Evolutionary conservation across 2,888 invertebrate species (phyloP).

Genomic region (Teleogryllus oceanicus): DNA sequence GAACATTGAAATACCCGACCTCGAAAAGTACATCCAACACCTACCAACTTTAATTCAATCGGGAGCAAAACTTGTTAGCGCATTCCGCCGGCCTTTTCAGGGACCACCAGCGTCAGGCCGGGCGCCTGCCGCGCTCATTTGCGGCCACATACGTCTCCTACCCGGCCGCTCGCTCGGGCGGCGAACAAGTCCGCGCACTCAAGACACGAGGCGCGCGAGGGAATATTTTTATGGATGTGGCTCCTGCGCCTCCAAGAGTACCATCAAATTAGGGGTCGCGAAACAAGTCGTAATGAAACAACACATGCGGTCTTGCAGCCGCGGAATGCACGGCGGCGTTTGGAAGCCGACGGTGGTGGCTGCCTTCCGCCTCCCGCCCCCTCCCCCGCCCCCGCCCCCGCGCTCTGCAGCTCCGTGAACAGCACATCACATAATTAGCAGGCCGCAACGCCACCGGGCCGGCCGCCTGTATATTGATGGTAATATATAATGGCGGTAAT

Average conservation of each 20-base stretch:
- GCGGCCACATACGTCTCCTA: background rate
- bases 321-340: background rate
- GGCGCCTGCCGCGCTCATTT: background rate
- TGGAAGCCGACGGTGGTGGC: background rate
- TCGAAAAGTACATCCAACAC: no score
- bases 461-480: constrained; percentile 23
- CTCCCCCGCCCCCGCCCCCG: background rate
- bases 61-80: no score
- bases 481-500: constrained; percentile 26
- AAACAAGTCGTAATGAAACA: background rate
- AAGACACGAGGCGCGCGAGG: background rate
- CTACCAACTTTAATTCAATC: no score
- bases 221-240: constrained; percentile 18
- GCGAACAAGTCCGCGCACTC: constrained; percentile 18
- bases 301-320: background rate
- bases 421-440: constrained; percentile 9
- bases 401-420: background rate
- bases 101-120: background rate
- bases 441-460: background rate
- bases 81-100: no score
- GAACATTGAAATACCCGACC: no score
- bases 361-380: background rate
- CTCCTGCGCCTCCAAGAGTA: constrained; percentile 5
- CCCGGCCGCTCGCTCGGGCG: background rate
- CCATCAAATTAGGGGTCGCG: background rate